Evolutionary conservation across 2,113 vertebrate species (phyloP).

Genomic region (Miniopterus natalensis): DNA sequence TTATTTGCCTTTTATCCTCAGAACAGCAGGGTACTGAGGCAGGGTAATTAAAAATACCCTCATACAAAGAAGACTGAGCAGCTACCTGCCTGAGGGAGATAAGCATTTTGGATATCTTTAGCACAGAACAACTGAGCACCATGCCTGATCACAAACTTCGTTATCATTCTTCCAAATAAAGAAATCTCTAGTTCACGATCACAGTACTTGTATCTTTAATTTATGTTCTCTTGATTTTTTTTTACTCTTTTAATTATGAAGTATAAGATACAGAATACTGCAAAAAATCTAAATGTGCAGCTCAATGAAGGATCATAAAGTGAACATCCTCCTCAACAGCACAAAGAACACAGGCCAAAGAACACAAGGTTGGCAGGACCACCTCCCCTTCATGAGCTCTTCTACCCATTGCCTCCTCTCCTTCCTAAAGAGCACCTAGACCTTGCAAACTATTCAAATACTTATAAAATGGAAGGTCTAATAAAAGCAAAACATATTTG

Average conservation of each 20-base stretch:
- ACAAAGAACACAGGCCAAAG: background rate
- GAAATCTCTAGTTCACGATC: background rate
- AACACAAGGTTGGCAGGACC: background rate
- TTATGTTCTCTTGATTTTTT: background rate
- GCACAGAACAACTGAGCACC: background rate
- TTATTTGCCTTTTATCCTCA: slow-evolving; percentile 24
- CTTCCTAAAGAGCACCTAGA: background rate
- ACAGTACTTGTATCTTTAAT: background rate
- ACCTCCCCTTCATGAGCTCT: fast-evolving
- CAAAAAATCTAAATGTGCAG: background rate
- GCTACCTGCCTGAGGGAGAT: background rate
- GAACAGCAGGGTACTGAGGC: background rate
- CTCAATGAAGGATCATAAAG: background rate
- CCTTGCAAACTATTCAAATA: background rate
- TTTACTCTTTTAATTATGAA: background rate
- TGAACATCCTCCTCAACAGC: background rate
- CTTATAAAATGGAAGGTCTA: background rate
- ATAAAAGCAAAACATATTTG: background rate
- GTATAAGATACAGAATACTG: background rate
- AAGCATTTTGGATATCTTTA: background rate
- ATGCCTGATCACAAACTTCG: background rate
- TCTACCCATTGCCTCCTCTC: too few species aligned
- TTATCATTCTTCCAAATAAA: slow-evolving; percentile 12
- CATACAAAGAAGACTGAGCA: background rate
- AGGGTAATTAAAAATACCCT: slow-evolving; percentile 9